Evolutionary conservation across 2,113 vertebrate species (phyloP).

Genomic region (Sterna hirundo): DNA sequence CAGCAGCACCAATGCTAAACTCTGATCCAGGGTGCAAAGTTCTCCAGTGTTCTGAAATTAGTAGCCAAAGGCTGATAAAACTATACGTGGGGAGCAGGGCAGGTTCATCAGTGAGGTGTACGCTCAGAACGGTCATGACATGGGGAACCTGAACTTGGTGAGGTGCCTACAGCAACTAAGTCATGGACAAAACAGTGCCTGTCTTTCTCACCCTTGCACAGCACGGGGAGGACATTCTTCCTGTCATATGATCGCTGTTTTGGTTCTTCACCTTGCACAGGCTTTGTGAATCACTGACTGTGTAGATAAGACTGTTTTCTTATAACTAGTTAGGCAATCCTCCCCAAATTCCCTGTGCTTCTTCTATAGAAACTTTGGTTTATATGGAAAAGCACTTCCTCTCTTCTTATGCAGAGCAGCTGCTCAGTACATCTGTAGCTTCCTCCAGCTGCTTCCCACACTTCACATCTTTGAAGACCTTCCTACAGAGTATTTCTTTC

Average conservation of each 20-base stretch:
- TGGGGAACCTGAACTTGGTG: not conserved
- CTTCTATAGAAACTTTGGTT: not conserved
- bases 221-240: not conserved
- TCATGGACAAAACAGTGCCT: not conserved
- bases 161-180: not conserved
- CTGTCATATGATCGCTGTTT: accelerated
- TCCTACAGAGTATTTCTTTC: not conserved
- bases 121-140: not conserved
- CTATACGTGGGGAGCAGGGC: not conserved
- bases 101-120: not conserved
- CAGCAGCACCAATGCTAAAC: not conserved
- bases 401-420: not conserved
- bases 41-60: not conserved
- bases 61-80: not conserved
- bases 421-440: not conserved
- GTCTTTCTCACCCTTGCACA: not conserved
- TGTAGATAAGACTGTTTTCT: not conserved
- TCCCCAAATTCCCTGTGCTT: not conserved
- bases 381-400: not conserved
- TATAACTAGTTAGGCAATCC: not conserved
- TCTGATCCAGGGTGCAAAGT: not conserved
- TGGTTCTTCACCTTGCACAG: not conserved
- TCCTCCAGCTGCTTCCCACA: not conserved
- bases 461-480: not conserved
- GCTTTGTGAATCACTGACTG: not conserved